Evolutionary conservation across 2,113 vertebrate genomes (phyloP), one percentile per base, ranked within the genome.

Genomic region (Nipponia nippon): DNA sequence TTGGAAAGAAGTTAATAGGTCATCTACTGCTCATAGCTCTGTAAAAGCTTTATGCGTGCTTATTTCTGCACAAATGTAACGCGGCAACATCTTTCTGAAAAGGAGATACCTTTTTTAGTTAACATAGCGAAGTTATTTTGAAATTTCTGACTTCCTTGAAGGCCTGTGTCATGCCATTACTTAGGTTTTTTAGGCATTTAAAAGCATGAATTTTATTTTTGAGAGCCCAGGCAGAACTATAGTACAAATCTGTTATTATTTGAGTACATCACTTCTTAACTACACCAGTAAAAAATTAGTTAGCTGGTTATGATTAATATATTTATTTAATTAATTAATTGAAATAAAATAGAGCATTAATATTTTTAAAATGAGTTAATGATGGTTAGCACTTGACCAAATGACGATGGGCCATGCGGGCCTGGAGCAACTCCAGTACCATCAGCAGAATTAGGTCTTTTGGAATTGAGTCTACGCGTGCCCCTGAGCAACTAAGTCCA

Each of bases 351-450:
- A 4, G 6, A 58, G 13, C 16, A 44, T 44, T 20, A 34, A 3
- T 63, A 15, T 63, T 90, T 81, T 27, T 2, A 32, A 42, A 77
- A 12, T 55, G 3, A 82, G 10, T 77, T 91, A 67, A 36, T 46
- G 10, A 9, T 61, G 13, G 7, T 58, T 63, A 63, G 36, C n/a
- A 38, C n/a, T 66, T 65, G 16, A 25, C 30, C 55, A 50, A 44
- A 30, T 1, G 18, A 22, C 9, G 27, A 1, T 18, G 17, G 47
- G 9, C 47, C 30, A 4, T 42, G n/a, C 1, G 29, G 49, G 14
- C 19, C 38, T 82, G 72, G 16, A 73, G 7, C n/a, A 66, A 58
- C n/a, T 89, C 71, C 50, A 29, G 42, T 30, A 16, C 49, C 14
- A 36, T n/a, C 38, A 81, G 3, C n/a, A 77, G 46, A 62, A 50